Evolutionary conservation across 2,888 invertebrate species (phyloP).

Genomic region (Uloborus plumipes): DNA sequence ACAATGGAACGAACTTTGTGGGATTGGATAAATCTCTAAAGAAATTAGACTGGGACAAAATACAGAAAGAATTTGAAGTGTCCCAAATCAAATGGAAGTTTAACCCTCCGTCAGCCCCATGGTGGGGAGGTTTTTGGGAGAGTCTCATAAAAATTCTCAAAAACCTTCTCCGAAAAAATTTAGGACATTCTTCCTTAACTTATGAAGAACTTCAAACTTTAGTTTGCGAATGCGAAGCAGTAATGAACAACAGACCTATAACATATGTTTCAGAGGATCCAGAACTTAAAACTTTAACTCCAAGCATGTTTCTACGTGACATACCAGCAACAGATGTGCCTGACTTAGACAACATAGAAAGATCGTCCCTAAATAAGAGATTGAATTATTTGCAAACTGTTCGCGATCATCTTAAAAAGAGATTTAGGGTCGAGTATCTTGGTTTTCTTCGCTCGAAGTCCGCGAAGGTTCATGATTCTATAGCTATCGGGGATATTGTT

Average conservation of each 20-base stretch:
- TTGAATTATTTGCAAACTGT: slow-evolving; percentile 10
- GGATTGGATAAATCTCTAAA: background rate
- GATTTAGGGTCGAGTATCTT: slow-evolving; percentile 6
- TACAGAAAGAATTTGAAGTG: slow-evolving; percentile 3
- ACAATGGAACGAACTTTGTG: too few relatives aligned
- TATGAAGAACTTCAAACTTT: slow-evolving; percentile 26
- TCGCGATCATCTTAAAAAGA: slow-evolving; percentile 11
- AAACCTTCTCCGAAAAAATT: slow-evolving; percentile 23
- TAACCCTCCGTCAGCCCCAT: slow-evolving; percentile 22
- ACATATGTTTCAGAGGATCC: slow-evolving; percentile 17
- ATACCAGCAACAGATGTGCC: slow-evolving; percentile 3
- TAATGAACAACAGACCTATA: slow-evolving; percentile 24
- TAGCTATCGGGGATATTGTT: background rate
- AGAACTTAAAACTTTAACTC: slow-evolving; percentile 16
- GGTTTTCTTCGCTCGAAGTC: background rate
- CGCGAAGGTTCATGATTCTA: background rate
- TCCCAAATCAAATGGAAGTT: slow-evolving; percentile 24
- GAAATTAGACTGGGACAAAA: slow-evolving; percentile 14
- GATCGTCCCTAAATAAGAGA: slow-evolving; percentile 3
- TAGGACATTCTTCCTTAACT: background rate
- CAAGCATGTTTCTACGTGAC: slow-evolving; percentile 15
- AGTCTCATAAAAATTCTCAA: slow-evolving; percentile 12
- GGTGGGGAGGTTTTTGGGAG: slow-evolving; percentile 39
- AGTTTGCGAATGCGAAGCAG: slow-evolving; percentile 18
- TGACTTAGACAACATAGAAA: slow-evolving; percentile 14